Percentiles rank a stretch among this genome's conserved stretches.
These are phyloP conservation scores for Osedax fenrisi DNA, from an alignment of 2,888 invertebrate genomes.

Conservation along the genomic window DNA sequence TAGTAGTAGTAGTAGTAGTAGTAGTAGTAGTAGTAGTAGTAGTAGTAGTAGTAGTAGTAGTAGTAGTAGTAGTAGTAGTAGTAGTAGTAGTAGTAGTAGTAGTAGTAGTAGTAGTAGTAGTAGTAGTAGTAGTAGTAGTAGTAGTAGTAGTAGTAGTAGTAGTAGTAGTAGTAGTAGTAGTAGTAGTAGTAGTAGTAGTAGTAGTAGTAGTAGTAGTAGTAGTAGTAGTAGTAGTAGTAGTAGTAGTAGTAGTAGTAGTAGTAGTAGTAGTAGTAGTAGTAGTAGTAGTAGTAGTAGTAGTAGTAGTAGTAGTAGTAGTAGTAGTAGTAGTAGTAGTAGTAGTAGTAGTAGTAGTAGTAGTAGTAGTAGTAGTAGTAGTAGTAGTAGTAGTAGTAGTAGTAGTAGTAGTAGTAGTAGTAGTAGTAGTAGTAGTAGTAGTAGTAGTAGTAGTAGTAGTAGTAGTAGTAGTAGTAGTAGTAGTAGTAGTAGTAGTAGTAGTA, in stretches of 20 bases:
- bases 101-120: slow-evolving; percentile 31
- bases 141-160: slow-evolving; percentile 30
- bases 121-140: slow-evolving; percentile 29
- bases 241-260: slow-evolving; percentile 29
- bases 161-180: slow-evolving; percentile 31
- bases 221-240: slow-evolving; percentile 27
- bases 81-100: slow-evolving; percentile 19
- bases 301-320: slow-evolving; percentile 12
- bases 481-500: not conserved
- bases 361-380: not conserved
- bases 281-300: slow-evolving; percentile 18
- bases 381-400: slow-evolving; percentile 19
- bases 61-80: slow-evolving; percentile 28
- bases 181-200: slow-evolving; percentile 32
- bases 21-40: slow-evolving; percentile 28
- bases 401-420: slow-evolving; percentile 22
- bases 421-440: slow-evolving; percentile 20
- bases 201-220: slow-evolving; percentile 29
- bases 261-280: slow-evolving; percentile 28
- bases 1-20: not conserved
- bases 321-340: not conserved
- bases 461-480: slow-evolving; percentile 18
- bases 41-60: slow-evolving; percentile 28
- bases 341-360: slow-evolving; percentile 23
- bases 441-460: slow-evolving; percentile 20